phyloP scores from a whole-genome alignment of 92 coral and sea anemone genomes.

The Parazoanthus swiftii region DNA sequence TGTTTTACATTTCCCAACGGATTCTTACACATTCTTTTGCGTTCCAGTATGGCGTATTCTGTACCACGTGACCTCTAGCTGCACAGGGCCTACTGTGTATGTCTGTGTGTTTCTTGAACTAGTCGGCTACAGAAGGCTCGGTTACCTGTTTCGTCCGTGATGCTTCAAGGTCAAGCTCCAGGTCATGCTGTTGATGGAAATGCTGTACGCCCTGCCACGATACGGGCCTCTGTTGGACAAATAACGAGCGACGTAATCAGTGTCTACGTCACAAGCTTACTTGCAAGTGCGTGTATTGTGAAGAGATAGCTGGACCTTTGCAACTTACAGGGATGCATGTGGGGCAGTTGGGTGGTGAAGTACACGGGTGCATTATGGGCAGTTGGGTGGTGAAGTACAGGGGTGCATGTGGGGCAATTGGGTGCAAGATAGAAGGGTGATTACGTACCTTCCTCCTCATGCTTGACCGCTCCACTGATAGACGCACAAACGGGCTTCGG shows the following conservation, averaged over 20 bases:
- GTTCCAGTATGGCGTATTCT: too few species aligned
- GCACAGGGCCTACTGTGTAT: too few species aligned
- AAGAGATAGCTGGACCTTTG: too few species aligned
- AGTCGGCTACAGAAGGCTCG: background rate
- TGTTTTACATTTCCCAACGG: too few species aligned
- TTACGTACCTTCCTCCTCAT: conserved; percentile 68
- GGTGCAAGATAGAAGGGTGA: background rate
- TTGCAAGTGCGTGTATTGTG: background rate
- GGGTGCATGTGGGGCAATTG: background rate
- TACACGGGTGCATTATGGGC: too few species aligned
- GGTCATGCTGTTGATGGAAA: conserved; percentile 75
- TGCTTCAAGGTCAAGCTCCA: conserved; percentile 78
- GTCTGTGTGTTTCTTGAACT: too few species aligned
- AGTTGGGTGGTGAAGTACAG: too few species aligned
- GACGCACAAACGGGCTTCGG: conserved; percentile 83
- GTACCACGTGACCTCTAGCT: too few species aligned
- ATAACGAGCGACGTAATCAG: background rate
- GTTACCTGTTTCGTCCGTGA: conserved; percentile 84
- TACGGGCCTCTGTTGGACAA: conserved; percentile 79
- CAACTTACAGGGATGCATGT: too few species aligned
- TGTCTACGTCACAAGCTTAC: background rate
- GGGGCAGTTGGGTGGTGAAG: too few species aligned
- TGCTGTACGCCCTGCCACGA: conserved; percentile 99
- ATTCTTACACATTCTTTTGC: too few species aligned
- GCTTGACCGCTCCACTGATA: conserved; percentile 88